Conservation (phyloP, 2,888 invertebrate species). For the Gnatocerus cornutus region DNA sequence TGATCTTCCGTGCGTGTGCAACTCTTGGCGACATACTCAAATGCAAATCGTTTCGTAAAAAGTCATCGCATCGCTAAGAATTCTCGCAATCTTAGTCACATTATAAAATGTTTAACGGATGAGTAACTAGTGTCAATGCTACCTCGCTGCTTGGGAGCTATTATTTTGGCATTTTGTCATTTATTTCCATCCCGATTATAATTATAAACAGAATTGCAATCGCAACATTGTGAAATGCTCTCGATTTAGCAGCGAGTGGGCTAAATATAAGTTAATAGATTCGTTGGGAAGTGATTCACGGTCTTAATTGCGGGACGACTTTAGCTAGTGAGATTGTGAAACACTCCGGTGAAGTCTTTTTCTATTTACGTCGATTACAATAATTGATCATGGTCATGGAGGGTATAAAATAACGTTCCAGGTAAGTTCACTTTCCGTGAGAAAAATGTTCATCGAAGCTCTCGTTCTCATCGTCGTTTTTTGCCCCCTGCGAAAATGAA, state of each 20-base stretch:
- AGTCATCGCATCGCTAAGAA: conserved; percentile 19
- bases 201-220: conserved; percentile 32
- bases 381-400: no score
- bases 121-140: conserved; percentile 37
- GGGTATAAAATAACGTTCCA: no score
- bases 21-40: conserved; percentile 6
- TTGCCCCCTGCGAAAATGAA: conserved; percentile 1
- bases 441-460: background rate
- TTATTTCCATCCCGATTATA: conserved; percentile 4
- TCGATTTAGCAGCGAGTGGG: conserved; percentile 31
- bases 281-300: conserved; percentile 38
- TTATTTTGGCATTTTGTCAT: conserved; percentile 15
- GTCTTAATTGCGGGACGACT: conserved; percentile 28
- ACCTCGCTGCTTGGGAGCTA: background rate
- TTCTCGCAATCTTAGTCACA: conserved; percentile 44
- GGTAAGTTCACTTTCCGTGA: no score
- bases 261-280: conserved; percentile 43
- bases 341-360: background rate
- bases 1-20: conserved; percentile 4
- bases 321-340: conserved; percentile 5
- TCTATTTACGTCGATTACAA: no score
- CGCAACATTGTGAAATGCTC: conserved; percentile 28
- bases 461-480: conserved; percentile 9
- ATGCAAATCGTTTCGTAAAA: conserved; percentile 22
- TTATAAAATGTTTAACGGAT: conserved; percentile 40